Conservation (phyloP, 2,113 vertebrate species). For the Solea solea region DNA sequence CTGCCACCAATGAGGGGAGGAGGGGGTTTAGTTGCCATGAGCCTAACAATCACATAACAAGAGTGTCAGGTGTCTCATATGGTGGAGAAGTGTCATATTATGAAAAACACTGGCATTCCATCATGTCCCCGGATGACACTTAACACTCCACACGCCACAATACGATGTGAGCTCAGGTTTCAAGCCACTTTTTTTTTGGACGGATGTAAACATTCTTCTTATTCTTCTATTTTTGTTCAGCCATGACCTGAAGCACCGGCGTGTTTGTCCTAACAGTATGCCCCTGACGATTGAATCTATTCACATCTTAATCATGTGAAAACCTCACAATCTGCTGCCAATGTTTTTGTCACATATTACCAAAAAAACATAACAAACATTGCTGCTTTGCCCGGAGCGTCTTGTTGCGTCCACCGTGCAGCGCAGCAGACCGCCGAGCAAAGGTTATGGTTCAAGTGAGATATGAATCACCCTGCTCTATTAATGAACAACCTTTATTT, state of each 20-base stretch:
- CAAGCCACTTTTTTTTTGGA: slow-evolving; percentile 15
- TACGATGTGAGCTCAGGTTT: slow-evolving; percentile 26
- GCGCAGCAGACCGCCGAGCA: neutral
- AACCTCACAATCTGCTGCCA: neutral
- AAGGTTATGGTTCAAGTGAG: slow-evolving; percentile 43
- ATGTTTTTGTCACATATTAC: neutral
- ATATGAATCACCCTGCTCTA: slow-evolving; percentile 48
- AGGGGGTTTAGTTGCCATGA: slow-evolving; percentile 59
- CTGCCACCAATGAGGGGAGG: slow-evolving; percentile 5
- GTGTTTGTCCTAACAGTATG: neutral
- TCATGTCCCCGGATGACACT: slow-evolving; percentile 35
- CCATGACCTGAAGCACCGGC: neutral
- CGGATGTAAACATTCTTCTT: slow-evolving; percentile 6
- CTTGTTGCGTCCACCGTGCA: slow-evolving; percentile 23
- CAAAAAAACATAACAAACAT: neutral
- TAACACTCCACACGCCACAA: neutral
- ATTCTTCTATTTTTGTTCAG: neutral
- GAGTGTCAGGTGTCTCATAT: slow-evolving; percentile 52
- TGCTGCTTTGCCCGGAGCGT: slow-evolving; percentile 8
- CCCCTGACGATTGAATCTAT: neutral
- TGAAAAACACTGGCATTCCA: slow-evolving; percentile 16
- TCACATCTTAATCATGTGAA: slow-evolving; percentile 7
- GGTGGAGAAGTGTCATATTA: slow-evolving; percentile 12
- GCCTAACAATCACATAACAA: slow-evolving; percentile 44
- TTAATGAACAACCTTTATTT: slow-evolving; percentile 71